Conservation (phyloP, 1,140 invertebrate species). For the Drepana arcuata region DNA sequence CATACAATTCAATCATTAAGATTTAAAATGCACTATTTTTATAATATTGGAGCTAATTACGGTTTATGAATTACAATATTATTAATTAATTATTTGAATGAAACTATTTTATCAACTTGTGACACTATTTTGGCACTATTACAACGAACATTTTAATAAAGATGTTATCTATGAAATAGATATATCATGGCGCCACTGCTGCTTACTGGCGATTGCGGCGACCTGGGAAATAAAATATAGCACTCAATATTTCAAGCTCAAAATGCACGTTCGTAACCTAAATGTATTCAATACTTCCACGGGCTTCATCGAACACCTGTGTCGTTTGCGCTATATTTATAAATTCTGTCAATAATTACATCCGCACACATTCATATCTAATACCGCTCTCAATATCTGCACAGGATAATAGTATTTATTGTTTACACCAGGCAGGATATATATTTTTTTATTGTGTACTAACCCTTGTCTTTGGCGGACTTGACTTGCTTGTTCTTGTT, state of each 20-base stretch:
- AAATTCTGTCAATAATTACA: no score
- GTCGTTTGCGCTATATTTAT: no score
- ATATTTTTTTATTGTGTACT: no score
- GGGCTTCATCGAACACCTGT: no score
- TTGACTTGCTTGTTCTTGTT: constrained; percentile 77
- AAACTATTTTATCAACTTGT: constrained; percentile 23
- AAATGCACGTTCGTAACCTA: no score
- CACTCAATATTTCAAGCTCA: no score
- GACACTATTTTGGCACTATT: constrained; percentile 55
- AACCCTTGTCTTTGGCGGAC: constrained; percentile 73
- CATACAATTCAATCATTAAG: constrained; percentile 29
- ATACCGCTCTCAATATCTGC: no score
- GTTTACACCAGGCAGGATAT: no score
- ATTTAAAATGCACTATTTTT: constrained; percentile 36
- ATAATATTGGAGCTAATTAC: constrained; percentile 35
- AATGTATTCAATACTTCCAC: no score
- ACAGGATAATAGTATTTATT: no score
- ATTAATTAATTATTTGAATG: constrained; percentile 22
- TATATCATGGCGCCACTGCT: constrained; percentile 2
- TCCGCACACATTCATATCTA: no score
- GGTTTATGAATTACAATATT: constrained; percentile 21
- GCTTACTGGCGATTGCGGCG: constrained; percentile 63
- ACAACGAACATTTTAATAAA: constrained; percentile 41
- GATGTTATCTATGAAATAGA: constrained; percentile 28
- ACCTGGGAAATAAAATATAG: constrained; percentile 34